phyloP scores from a whole-genome alignment of 2,797 vertebrate species.

The Urophycis tenuis region DNA sequence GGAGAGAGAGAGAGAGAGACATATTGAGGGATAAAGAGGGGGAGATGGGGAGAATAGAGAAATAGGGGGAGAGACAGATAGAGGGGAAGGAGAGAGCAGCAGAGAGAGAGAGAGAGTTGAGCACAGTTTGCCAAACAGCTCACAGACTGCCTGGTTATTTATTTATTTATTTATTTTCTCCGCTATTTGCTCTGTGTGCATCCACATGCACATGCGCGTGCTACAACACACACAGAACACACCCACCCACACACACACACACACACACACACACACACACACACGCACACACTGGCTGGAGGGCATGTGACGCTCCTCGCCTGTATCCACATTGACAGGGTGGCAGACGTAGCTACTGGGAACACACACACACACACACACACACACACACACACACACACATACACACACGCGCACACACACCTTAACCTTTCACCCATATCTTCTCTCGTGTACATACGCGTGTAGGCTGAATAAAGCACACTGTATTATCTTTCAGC shows the following conservation, averaged over 20 bases:
- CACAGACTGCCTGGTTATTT: no score
- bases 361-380: not conserved
- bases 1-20: not conserved
- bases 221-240: not conserved
- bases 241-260: not conserved
- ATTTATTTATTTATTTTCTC: no score
- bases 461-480: not conserved
- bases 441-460: not conserved
- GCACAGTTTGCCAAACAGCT: no score
- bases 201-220: no score
- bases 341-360: not conserved
- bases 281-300: not conserved
- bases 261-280: not conserved
- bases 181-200: no score
- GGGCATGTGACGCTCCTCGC: not conserved
- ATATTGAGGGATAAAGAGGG: no score
- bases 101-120: no score
- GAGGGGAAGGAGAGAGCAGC: no score
- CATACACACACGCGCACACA: not conserved
- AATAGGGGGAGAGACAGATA: no score
- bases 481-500: not conserved
- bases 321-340: not conserved
- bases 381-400: not conserved
- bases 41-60: no score
- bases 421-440: not conserved